These are phyloP conservation scores for Dysmachus trigonus DNA, from an alignment of 2,888 invertebrate genomes.

Conservation along the genomic window DNA sequence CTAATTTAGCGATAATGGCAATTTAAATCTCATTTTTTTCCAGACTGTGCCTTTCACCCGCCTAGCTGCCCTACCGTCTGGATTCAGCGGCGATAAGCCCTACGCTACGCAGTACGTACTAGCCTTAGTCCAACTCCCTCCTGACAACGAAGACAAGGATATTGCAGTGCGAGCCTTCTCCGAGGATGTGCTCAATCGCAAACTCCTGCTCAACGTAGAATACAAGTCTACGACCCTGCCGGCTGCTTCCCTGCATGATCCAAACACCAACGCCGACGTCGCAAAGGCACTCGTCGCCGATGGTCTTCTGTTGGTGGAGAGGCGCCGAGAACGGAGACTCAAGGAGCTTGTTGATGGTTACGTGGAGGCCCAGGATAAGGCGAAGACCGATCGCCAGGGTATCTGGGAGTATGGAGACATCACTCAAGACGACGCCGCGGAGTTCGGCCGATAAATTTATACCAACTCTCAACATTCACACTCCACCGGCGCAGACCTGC, in stretches of 20 bases:
- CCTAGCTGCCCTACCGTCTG: slow-evolving; percentile 84
- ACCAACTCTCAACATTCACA: slow-evolving; percentile 48
- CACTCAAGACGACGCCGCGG: slow-evolving; percentile 64
- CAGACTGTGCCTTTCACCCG: slow-evolving; percentile 72
- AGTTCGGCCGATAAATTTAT: slow-evolving; percentile 62
- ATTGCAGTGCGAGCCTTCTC: slow-evolving; percentile 77
- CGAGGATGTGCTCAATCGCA: slow-evolving; percentile 74
- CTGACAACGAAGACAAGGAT: slow-evolving; percentile 84
- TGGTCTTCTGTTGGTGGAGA: slow-evolving; percentile 84
- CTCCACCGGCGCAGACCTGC: slow-evolving; percentile 4
- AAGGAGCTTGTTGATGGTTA: slow-evolving; percentile 83
- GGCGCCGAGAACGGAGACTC: slow-evolving; percentile 82
- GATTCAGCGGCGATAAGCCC: slow-evolving; percentile 77
- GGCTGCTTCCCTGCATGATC: slow-evolving; percentile 63
- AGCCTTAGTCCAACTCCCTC: slow-evolving; percentile 84
- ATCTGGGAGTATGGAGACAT: slow-evolving; percentile 99
- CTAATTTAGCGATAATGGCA: not conserved
- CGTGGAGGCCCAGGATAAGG: slow-evolving; percentile 83
- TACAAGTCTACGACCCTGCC: slow-evolving; percentile 62
- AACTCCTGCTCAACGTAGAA: slow-evolving; percentile 85
- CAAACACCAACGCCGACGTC: slow-evolving; percentile 64
- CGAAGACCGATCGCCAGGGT: slow-evolving; percentile 84
- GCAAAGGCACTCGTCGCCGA: slow-evolving; percentile 83
- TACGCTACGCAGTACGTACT: slow-evolving; percentile 89
- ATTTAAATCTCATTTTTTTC: not conserved